phyloP scores from a whole-genome alignment of 2,113 vertebrate species.

The Carassius gibelio region DNA sequence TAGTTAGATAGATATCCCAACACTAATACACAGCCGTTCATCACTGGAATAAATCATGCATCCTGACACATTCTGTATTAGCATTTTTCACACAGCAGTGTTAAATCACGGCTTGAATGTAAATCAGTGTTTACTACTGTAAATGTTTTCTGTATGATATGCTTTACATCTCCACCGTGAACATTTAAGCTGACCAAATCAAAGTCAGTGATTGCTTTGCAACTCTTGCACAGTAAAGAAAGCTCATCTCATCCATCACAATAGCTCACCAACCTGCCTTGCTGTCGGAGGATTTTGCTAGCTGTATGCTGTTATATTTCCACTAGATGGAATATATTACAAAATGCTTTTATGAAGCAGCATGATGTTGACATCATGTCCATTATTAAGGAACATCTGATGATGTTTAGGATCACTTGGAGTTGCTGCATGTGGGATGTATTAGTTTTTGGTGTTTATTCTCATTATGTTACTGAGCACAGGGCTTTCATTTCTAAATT shows the following conservation, averaged over 20 bases:
- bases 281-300: neutral
- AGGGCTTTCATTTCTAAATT: neutral
- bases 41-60: neutral
- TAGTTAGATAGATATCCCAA: neutral
- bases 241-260: neutral
- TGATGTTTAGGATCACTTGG: neutral
- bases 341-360: neutral
- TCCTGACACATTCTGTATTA: neutral
- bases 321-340: conserved; percentile 3
- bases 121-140: neutral
- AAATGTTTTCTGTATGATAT: neutral
- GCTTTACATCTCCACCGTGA: neutral
- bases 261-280: neutral
- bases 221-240: neutral
- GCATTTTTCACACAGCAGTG: neutral
- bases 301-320: neutral
- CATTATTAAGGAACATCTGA: conserved; percentile 1
- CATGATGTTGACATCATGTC: conserved; percentile 3
- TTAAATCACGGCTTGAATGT: neutral
- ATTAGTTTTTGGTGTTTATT: neutral
- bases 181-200: neutral
- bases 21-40: neutral
- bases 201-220: neutral
- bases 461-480: neutral
- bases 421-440: conserved; percentile 3